These are phyloP conservation scores for Peromyscus aztecus DNA, from an alignment of 2,797 vertebrate genomes.

Conservation along the genomic window DNA sequence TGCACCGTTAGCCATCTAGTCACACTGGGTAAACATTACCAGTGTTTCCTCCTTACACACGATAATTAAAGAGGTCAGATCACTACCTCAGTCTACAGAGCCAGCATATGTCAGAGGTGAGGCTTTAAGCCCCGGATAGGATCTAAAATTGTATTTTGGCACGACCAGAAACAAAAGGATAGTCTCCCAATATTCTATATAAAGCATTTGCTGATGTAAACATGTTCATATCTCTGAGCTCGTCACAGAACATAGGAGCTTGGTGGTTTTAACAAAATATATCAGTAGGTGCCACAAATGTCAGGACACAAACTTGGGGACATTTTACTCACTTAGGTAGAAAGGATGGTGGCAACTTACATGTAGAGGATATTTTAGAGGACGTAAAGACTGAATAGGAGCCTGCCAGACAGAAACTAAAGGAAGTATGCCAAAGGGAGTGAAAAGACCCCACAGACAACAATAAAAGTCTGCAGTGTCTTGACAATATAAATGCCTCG, in stretches of 20 bases:
- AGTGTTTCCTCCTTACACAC: background rate
- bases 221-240: background rate
- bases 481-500: background rate
- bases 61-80: background rate
- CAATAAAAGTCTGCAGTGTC: background rate
- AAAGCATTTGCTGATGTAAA: constrained; percentile 44
- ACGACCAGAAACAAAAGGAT: background rate
- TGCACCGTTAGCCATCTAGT: background rate
- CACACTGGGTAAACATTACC: background rate
- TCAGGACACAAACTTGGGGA: background rate
- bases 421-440: background rate
- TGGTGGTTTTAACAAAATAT: background rate
- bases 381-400: constrained; percentile 8
- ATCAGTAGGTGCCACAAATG: background rate
- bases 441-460: background rate
- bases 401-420: background rate
- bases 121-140: background rate
- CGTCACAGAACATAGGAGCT: background rate
- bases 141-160: background rate
- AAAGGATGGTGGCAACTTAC: background rate
- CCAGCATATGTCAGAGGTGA: background rate
- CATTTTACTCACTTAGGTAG: background rate
- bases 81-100: background rate
- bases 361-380: background rate
- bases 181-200: background rate